Evolutionary conservation across 2,888 invertebrate genomes (phyloP).

Genomic region (Cataglyphis albicans): DNA sequence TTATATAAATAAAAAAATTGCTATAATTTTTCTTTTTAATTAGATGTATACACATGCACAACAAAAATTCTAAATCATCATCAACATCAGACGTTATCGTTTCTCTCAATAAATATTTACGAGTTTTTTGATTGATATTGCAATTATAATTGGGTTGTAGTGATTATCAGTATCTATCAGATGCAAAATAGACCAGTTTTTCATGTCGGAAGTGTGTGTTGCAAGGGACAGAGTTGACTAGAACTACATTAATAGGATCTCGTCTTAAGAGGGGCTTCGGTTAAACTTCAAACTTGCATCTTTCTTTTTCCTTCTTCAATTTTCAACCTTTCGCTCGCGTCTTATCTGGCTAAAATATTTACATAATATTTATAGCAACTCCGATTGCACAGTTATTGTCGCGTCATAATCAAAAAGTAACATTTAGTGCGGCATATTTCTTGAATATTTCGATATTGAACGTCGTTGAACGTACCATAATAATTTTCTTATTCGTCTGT

Average conservation of each 20-base stretch:
- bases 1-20: neutral
- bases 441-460: slow-evolving; percentile 10
- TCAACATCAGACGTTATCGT: neutral
- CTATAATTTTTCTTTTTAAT: neutral
- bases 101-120: neutral
- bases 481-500: neutral
- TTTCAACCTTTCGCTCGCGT: slow-evolving; percentile 47
- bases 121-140: neutral
- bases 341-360: slow-evolving; percentile 37
- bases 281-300: slow-evolving; percentile 79
- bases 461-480: neutral
- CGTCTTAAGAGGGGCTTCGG: slow-evolving; percentile 83
- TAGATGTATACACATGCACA: neutral
- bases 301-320: slow-evolving; percentile 55
- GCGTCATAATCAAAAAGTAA: neutral
- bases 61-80: neutral
- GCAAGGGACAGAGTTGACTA: slow-evolving; percentile 67
- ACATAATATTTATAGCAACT: neutral
- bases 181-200: slow-evolving; percentile 48
- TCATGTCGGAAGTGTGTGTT: slow-evolving; percentile 40
- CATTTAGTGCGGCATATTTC: neutral
- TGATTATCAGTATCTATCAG: slow-evolving; percentile 44
- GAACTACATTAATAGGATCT: slow-evolving; percentile 81
- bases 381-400: neutral
- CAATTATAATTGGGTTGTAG: slow-evolving; percentile 23